These are phyloP conservation scores for Taurulus bubalis DNA, from an alignment of 2,113 vertebrate genomes.

Conservation along the genomic window DNA sequence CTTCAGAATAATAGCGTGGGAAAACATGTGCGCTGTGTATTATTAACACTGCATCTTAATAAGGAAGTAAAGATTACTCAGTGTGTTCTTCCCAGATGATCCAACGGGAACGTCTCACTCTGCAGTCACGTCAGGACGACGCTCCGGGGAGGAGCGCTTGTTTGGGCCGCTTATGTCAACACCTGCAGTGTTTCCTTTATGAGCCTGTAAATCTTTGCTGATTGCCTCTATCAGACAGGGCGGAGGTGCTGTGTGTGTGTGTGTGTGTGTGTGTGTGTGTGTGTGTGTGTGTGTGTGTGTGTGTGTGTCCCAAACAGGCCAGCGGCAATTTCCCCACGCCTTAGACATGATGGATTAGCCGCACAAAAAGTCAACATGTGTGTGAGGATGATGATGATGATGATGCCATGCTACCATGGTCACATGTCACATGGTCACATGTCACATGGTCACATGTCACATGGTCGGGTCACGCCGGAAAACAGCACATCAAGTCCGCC, in stretches of 20 bases:
- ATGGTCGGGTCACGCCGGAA: conserved; percentile 47
- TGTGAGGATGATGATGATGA: no score
- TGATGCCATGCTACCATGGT: no score
- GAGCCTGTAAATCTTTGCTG: conserved; percentile 46
- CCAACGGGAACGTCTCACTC: background rate
- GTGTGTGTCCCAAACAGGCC: conserved; percentile 11
- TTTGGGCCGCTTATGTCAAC: conserved; percentile 40
- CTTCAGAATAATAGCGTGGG: background rate
- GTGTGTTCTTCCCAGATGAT: no score
- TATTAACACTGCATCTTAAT: background rate
- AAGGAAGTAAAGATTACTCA: background rate
- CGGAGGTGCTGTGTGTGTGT: background rate
- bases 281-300: background rate
- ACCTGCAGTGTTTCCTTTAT: conserved; percentile 38
- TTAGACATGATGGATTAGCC: conserved; percentile 61
- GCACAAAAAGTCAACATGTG: no score
- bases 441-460: no score
- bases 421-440: no score
- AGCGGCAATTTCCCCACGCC: conserved; percentile 42
- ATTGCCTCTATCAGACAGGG: conserved; percentile 34
- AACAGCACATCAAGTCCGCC: conserved; percentile 27
- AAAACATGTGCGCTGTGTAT: background rate
- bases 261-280: background rate
- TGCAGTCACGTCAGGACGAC: background rate
- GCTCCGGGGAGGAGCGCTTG: conserved; percentile 3